A percentile compares a stretch with the other conserved stretches of the same genome.
Conservation (phyloP, 2,888 invertebrate species). For the Idaea biselata region DNA sequence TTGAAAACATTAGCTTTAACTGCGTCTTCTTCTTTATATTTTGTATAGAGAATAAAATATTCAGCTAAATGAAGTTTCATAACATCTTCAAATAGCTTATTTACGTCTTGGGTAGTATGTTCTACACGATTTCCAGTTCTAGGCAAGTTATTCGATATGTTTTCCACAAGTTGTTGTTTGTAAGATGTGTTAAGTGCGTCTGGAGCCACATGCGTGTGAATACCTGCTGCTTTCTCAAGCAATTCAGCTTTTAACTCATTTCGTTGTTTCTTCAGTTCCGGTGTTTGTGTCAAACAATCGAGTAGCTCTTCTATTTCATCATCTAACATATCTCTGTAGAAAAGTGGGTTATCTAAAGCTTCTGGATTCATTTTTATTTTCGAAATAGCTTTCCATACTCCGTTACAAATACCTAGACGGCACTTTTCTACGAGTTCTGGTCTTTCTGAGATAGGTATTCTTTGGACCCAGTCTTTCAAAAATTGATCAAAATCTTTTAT, state of each 20-base stretch:
- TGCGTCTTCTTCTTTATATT: constrained; percentile 45
- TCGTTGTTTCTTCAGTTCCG: constrained; percentile 41
- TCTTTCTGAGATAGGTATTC: constrained; percentile 46
- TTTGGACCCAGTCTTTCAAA: constrained; percentile 45
- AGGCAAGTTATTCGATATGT: constrained; percentile 38
- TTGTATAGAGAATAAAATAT: constrained; percentile 45
- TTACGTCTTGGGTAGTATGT: constrained; percentile 21
- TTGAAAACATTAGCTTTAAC: constrained; percentile 47
- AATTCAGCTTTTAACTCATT: constrained; percentile 46
- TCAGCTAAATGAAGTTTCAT: constrained; percentile 48
- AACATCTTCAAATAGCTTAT: constrained; percentile 42
- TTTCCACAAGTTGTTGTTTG: constrained; percentile 49
- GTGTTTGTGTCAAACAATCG: constrained; percentile 44
- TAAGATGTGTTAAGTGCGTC: constrained; percentile 36
- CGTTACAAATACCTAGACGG: constrained; percentile 48
- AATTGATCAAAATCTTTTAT: constrained; percentile 46
- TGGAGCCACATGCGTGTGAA: constrained; percentile 38
- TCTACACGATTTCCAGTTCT: constrained; percentile 17
- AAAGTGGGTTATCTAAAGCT: constrained; percentile 42
- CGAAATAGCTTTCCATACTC: constrained; percentile 50
- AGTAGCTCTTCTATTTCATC: constrained; percentile 58
- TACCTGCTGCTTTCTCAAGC: constrained; percentile 44
- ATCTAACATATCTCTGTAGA: constrained; percentile 55
- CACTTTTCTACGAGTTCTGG: constrained; percentile 35
- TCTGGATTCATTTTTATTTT: constrained; percentile 51